Conservation (phyloP, 2,888 invertebrate genomes). For the Macaria notata region DNA sequence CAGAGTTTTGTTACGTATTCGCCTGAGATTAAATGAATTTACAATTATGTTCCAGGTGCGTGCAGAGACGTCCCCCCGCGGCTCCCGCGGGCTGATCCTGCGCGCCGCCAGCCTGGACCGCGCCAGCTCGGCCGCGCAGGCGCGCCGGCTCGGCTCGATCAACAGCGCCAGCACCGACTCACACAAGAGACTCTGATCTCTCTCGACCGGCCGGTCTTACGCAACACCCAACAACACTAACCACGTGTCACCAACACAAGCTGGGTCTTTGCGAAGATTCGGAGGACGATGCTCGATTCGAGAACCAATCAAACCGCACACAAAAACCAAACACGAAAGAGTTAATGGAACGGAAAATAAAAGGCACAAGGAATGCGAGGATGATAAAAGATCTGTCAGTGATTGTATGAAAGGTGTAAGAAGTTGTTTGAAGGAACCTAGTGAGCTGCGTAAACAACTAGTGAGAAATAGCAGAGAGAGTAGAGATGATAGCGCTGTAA, state of each 20-base stretch:
- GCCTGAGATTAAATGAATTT: too few species aligned
- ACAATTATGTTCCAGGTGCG: slow-evolving; percentile 41
- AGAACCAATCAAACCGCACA: slow-evolving; percentile 2
- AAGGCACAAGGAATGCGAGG: slow-evolving; percentile 2
- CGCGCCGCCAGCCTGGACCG: slow-evolving; percentile 76
- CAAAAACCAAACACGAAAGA: background rate
- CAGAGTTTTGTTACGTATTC: too few species aligned
- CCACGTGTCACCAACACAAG: background rate
- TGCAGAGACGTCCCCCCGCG: slow-evolving; percentile 53
- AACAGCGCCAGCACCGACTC: slow-evolving; percentile 71
- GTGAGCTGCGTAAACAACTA: background rate
- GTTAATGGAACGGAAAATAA: slow-evolving; percentile 5
- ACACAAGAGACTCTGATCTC: slow-evolving; percentile 78
- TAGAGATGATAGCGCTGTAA: too few species aligned
- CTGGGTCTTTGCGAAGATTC: slow-evolving; percentile 33
- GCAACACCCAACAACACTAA: slow-evolving; percentile 38
- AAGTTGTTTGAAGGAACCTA: slow-evolving; percentile 9
- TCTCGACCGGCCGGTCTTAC: slow-evolving; percentile 49
- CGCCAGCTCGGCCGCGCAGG: slow-evolving; percentile 52
- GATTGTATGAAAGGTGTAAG: slow-evolving; percentile 17
- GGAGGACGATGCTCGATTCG: slow-evolving; percentile 6
- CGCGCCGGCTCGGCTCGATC: slow-evolving; percentile 63
- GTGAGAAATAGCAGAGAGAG: background rate
- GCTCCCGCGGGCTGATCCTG: slow-evolving; percentile 70
- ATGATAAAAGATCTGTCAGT: background rate